These are phyloP conservation scores for Cebus imitator DNA, from an alignment of 2,113 vertebrate species.

Conservation along the genomic window DNA sequence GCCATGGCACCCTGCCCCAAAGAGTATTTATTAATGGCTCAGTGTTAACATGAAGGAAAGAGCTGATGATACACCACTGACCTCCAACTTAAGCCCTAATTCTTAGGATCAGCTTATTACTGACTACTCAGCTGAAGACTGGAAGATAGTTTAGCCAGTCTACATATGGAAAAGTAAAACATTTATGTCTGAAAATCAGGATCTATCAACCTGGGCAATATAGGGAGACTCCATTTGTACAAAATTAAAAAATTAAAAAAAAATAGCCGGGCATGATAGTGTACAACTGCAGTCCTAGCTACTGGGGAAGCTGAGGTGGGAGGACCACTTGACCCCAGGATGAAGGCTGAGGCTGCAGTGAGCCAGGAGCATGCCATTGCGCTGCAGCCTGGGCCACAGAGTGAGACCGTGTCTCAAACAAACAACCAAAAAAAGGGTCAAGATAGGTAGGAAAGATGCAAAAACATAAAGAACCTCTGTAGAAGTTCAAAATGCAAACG, in stretches of 20 bases:
- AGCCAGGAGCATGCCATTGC: no score
- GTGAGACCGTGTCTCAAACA: no score
- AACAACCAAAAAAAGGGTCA: no score
- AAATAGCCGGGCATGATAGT: no score
- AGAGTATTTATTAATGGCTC: neutral
- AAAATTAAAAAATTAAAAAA: no score
- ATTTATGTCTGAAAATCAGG: neutral
- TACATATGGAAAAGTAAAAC: neutral
- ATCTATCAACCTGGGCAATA: neutral
- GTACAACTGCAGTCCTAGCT: no score
- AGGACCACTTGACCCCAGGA: no score
- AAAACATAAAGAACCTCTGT: neutral
- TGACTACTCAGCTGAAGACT: neutral
- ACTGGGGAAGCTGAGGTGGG: no score
- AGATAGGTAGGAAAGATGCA: neutral
- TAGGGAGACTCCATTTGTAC: no score
- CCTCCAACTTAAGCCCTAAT: neutral
- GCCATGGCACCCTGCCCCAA: neutral
- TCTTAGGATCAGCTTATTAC: neutral
- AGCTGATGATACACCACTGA: neutral
- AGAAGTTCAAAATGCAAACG: neutral
- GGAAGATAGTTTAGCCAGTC: neutral
- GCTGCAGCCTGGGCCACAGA: no score
- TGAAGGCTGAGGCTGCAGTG: no score
- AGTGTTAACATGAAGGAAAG: neutral